Evolutionary conservation across 2,888 invertebrate species (phyloP), one percentile per base, ranked within the genome.

Genomic region (Pandemis corylana): DNA sequence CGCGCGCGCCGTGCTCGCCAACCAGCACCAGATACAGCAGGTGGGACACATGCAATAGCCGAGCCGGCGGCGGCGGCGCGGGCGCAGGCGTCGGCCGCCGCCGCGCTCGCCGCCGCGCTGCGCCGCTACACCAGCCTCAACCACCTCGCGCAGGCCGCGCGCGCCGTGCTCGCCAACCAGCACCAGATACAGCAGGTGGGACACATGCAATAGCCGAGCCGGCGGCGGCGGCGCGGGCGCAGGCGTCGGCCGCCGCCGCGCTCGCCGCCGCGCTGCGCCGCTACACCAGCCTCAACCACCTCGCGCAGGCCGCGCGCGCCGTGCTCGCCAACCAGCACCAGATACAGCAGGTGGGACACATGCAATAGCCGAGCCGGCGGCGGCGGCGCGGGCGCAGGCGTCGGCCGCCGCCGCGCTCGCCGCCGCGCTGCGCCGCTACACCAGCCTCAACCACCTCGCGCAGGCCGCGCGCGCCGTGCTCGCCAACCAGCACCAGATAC

Each of bases 201-300:
- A 1, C n/a, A 20, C 20, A 20, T 20, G 20, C 20, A 20, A 1
- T 20, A 20, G 20, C 20, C 20, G 20, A 1, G 20, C n/a, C n/a
- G n/a, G n/a, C n/a, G n/a, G n/a, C n/a, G n/a, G 97, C 98, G 93
- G 95, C 96, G 97, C 79, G 97, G 10, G 46, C 98, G 71, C 96
- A 97, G 82, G 93, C 96, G 9, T 97, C 97, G 13, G 98, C 99
- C 1, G 97, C 97, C 77, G 97, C 98, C 20, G 98, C 99, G 90
- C 98, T 99, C 83, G 99, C 99, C 90, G 99, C 98, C 36, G 99
- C 99, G 70, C 92, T 99, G 85, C 96, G 99, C 56, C 97, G 99
- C 53, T 98, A 98, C 91, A 99, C 98, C 28, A 98, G 98, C 2
- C 93, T 99, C 61, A 98, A 99, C 92, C 99, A 99, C 91, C 94